phyloP scores from a whole-genome alignment of 53 echinoderm and acorn worm species.

The Glandiceps talaboti region DNA sequence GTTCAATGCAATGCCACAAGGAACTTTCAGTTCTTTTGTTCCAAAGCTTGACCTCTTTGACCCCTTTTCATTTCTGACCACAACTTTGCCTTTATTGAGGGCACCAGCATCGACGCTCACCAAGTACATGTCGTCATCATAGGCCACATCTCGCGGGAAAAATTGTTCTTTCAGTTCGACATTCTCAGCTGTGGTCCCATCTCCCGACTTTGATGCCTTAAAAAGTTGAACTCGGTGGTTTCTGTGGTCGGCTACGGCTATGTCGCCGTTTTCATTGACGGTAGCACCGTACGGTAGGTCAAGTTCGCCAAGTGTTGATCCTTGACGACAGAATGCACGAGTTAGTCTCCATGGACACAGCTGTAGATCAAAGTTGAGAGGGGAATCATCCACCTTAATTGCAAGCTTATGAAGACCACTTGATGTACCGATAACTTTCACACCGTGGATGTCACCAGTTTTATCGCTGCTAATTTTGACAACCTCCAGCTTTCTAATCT shows the following conservation, averaged over 20 bases:
- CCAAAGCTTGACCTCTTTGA: background rate
- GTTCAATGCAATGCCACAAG: background rate
- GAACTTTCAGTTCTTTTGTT: background rate
- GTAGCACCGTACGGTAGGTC: background rate
- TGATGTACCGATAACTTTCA: background rate
- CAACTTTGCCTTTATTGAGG: background rate
- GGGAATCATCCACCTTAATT: background rate
- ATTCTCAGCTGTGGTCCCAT: background rate
- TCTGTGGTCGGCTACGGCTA: background rate
- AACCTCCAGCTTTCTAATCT: background rate
- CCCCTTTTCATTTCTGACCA: background rate
- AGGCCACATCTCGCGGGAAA: background rate
- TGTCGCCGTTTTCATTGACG: background rate
- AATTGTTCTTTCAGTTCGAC: background rate
- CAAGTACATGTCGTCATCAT: background rate
- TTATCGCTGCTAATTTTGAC: background rate
- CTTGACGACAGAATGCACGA: background rate
- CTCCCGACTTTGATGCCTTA: background rate
- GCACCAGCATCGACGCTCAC: background rate
- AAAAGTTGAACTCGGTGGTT: background rate
- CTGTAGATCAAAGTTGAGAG: background rate
- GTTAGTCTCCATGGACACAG: background rate
- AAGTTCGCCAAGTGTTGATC: background rate
- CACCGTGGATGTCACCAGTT: background rate
- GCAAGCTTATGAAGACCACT: background rate